Conservation (phyloP, 2,888 invertebrate genomes). For the Gibbula magus region DNA sequence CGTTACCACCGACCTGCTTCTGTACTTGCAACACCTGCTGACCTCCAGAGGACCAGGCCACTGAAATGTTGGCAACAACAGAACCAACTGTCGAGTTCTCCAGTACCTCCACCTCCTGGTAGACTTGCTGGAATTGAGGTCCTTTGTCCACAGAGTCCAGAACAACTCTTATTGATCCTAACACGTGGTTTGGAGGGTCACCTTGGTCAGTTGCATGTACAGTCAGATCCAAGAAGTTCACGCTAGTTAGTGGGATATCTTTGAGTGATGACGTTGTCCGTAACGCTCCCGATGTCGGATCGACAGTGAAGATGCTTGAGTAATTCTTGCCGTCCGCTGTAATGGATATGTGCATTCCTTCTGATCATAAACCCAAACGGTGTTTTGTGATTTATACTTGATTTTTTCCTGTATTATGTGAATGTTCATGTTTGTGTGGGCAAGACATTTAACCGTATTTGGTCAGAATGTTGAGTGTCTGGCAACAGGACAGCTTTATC, state of each 20-base stretch:
- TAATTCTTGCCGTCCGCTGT: background rate
- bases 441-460: no score
- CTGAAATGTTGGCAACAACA: background rate
- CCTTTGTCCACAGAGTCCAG: background rate
- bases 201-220: background rate
- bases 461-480: no score
- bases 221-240: background rate
- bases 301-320: background rate
- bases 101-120: background rate
- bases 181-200: background rate
- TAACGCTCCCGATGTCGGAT: background rate
- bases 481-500: no score
- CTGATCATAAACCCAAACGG: no score
- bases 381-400: no score
- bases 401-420: no score
- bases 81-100: background rate
- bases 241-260: background rate
- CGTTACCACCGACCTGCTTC: background rate
- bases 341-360: background rate
- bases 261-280: background rate
- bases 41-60: background rate
- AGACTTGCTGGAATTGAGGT: background rate
- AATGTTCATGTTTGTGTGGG: no score
- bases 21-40: background rate
- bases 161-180: background rate